These are phyloP conservation scores for Aquatica leii DNA, from an alignment of 2,888 invertebrate species.

Conservation along the genomic window DNA sequence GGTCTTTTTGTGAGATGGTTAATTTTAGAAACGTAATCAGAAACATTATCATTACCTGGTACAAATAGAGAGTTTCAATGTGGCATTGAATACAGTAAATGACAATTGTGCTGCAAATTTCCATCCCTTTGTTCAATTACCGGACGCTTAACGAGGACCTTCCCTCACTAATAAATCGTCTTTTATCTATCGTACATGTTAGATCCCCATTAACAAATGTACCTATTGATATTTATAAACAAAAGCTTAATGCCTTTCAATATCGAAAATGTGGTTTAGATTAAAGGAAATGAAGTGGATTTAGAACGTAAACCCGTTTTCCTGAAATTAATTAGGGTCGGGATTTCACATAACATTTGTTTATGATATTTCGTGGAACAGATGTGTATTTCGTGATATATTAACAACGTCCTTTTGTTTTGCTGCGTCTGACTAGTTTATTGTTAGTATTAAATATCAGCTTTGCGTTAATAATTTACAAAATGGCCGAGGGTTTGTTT, in stretches of 20 bases:
- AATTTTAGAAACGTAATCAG: conserved; percentile 11
- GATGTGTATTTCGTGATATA: conserved; percentile 42
- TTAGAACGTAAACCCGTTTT: not conserved
- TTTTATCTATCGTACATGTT: conserved; percentile 24
- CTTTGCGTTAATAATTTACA: conserved; percentile 17
- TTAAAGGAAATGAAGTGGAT: conserved; percentile 12
- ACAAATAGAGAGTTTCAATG: conserved; percentile 16
- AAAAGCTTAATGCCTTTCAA: conserved; percentile 4
- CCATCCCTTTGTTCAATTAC: conserved; percentile 22
- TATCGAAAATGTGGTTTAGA: conserved; percentile 17
- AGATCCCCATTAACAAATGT: conserved; percentile 11
- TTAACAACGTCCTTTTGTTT: conserved; percentile 38
- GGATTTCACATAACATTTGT: conserved; percentile 40
- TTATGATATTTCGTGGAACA: conserved; percentile 40
- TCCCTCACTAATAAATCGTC: conserved; percentile 30
- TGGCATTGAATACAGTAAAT: conserved; percentile 24
- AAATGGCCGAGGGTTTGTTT: too few relatives aligned
- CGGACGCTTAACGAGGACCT: conserved; percentile 24
- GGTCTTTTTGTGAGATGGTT: not conserved
- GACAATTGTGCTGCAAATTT: conserved; percentile 28
- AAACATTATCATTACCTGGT: conserved; percentile 13
- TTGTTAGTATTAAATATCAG: conserved; percentile 39
- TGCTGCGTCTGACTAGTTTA: conserved; percentile 39
- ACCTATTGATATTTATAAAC: conserved; percentile 12
- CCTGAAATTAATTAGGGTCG: conserved; percentile 37